Percentiles rank a stretch among this genome's conserved stretches.
phyloP scores from a whole-genome alignment of 2,113 vertebrate genomes.

The mouse (Mus musculus) region DNA sequence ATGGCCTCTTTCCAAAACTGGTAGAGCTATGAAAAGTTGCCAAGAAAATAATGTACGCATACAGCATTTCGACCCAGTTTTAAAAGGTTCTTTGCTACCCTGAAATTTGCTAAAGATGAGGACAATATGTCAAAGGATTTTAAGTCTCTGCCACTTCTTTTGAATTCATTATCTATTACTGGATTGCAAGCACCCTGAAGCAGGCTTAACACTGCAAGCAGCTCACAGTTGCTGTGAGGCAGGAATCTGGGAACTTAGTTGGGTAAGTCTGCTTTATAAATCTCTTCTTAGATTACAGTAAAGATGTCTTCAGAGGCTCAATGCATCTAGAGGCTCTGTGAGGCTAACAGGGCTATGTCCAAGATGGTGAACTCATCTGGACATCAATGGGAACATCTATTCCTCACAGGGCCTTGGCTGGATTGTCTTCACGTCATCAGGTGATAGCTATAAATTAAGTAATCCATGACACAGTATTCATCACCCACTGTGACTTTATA shows the following conservation, averaged over 20 bases:
- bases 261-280: background rate
- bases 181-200: background rate
- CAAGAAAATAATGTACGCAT: background rate
- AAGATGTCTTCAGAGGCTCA: background rate
- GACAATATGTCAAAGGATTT: background rate
- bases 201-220: background rate
- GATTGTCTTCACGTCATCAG: background rate
- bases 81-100: background rate
- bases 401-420: background rate
- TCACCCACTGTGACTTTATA: slow-evolving; percentile 14
- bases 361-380: background rate
- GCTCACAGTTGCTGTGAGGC: background rate
- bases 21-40: slow-evolving; percentile 8
- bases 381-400: background rate
- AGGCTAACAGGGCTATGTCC: background rate
- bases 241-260: background rate
- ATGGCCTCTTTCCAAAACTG: slow-evolving; percentile 22
- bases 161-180: background rate
- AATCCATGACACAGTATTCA: background rate
- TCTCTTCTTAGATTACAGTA: background rate
- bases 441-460: background rate
- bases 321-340: background rate
- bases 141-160: slow-evolving; percentile 6
- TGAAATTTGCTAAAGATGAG: slow-evolving; percentile 13
- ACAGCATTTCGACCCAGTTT: background rate